These are phyloP conservation scores for Drosophila aldrichi DNA, from an alignment of 2,888 invertebrate species.

Conservation along the genomic window DNA sequence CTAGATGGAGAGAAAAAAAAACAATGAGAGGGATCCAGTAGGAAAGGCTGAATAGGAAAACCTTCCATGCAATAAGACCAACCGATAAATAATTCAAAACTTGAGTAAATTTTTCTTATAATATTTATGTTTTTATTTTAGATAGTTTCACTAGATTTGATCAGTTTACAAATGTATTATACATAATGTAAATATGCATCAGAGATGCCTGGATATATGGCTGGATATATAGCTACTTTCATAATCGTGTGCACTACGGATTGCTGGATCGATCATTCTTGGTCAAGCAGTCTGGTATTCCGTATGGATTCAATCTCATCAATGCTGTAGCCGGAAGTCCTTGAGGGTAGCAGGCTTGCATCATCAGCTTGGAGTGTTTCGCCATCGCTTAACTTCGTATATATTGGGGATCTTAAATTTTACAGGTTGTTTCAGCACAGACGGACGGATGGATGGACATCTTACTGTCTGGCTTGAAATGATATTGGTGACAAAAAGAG, in stretches of 20 bases:
- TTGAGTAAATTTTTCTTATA: not conserved
- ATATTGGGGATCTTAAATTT: not conserved
- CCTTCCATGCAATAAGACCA: not conserved
- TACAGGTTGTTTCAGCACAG: not conserved
- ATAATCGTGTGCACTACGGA: too few relatives aligned
- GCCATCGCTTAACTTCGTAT: not conserved
- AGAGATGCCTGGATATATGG: not conserved
- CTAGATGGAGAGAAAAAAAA: not conserved
- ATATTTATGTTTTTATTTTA: not conserved
- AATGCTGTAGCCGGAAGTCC: not conserved
- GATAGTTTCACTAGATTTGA: conserved; percentile 1
- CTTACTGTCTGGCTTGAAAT: not conserved
- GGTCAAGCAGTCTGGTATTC: not conserved
- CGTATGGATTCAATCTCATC: not conserved
- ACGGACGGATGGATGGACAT: not conserved
- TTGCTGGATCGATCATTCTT: too few relatives aligned
- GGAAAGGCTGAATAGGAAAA: too few relatives aligned
- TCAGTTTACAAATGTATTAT: not conserved
- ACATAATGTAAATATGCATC: not conserved
- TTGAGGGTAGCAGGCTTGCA: not conserved
- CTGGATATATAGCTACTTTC: not conserved
- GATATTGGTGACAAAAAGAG: not conserved
- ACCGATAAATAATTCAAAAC: not conserved
- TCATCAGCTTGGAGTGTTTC: not conserved
- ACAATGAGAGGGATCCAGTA: not conserved